Base-by-base conservation (phyloP, 2,113 vertebrate species). In the Seriola dumerili region DNA sequence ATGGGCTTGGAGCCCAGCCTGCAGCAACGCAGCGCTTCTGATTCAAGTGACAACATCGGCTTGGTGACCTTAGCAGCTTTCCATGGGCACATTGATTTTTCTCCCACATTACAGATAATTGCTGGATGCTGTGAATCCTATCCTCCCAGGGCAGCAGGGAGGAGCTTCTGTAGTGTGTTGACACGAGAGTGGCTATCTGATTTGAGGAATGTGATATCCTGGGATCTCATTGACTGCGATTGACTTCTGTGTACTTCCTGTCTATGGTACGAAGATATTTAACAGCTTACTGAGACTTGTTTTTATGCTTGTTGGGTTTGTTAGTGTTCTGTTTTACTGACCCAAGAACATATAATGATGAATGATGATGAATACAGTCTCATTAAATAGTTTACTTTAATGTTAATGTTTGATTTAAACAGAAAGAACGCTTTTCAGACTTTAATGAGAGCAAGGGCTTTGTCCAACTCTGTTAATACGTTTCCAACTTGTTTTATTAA, bases 21-120 rank as follows among this genome's bases (percentile, higher is more conserved):
- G 74, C 84, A 84, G 88, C 84, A 4, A 50, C 48, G 23, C 76
- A 69, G 50, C 23, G 85, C 81, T 80, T 77, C 77, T 84, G 74
- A 91, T 93, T 89, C 79, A 88, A 93, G 84, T 68, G 87, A 87
- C 89, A 90, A 40, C 0, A 1, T 93, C 92, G 89, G 78, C 80
- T 74, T 93, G 87, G 90, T 95, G 95, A 96, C 95, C 95, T 97
- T 95, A 95, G 89, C 90, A 85, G 94, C 86, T 94, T 92, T 91
- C 93, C 95, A 92, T 87, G 88, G 90, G 87, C 92, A 85, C 95
- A 96, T 96, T 95, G 96, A 97, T 96, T 97, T 96, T 96, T 95
- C 92, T 96, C 95, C 95, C 88, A 63, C 91, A 81, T 97, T 97
- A 95, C 96, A 95, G 75, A 95, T 97, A 96, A 97, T 96, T 97